These are phyloP conservation scores for Rhinolophus ferrumequinum DNA, from an alignment of 2,113 vertebrate genomes.

Conservation along the genomic window DNA sequence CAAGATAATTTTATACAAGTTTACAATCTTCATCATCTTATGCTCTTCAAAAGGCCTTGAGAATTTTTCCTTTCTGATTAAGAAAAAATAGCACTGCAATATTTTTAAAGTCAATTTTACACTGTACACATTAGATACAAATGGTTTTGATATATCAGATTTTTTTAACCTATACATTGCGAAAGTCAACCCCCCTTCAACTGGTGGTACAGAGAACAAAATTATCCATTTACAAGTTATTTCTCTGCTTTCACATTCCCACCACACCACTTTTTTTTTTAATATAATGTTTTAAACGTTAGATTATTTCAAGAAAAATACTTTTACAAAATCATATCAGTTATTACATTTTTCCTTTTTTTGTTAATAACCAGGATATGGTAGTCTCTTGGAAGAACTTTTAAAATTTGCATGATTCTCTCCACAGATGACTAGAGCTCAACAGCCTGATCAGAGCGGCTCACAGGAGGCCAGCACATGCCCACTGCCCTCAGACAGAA, in stretches of 20 bases:
- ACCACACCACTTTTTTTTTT: conserved; percentile 82
- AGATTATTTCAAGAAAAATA: conserved; percentile 91
- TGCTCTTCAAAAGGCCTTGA: conserved; percentile 92
- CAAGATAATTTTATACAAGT: conserved; percentile 91
- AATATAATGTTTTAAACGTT: conserved; percentile 90
- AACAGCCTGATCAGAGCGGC: conserved; percentile 63
- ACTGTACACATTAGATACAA: conserved; percentile 95
- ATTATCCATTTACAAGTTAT: conserved; percentile 83
- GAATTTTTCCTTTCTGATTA: conserved; percentile 94
- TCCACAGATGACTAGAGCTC: conserved; percentile 70
- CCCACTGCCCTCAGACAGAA: conserved; percentile 68
- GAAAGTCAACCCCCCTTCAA: conserved; percentile 81
- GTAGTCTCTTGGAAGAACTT: conserved; percentile 89
- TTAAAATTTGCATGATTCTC: conserved; percentile 81
- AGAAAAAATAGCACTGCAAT: conserved; percentile 98
- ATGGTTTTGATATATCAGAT: conserved; percentile 88
- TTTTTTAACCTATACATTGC: conserved; percentile 91
- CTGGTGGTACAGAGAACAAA: conserved; percentile 84
- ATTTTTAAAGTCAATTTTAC: conserved; percentile 96
- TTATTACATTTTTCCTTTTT: conserved; percentile 78
- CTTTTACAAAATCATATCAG: conserved; percentile 88
- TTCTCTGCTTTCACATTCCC: conserved; percentile 84
- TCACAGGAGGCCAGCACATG: conserved; percentile 62
- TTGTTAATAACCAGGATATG: conserved; percentile 86
- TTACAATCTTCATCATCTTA: conserved; percentile 91